A percentile compares a stretch with the other conserved stretches of the same genome.
Evolutionary conservation across 2,113 vertebrate genomes (phyloP).

Genomic region (Scalopus aquaticus): DNA sequence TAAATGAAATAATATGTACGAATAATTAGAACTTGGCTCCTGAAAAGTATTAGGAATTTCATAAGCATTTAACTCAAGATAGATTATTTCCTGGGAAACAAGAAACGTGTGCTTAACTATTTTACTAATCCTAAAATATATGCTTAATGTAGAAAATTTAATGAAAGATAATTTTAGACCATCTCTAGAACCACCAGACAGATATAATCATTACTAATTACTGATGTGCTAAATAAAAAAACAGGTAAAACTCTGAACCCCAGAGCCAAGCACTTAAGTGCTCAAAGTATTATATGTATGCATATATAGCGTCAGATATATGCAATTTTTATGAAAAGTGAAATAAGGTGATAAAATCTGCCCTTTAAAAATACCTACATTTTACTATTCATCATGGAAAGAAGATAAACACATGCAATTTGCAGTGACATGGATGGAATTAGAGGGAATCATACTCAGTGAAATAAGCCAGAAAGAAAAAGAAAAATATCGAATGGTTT

Average conservation of each 20-base stretch:
- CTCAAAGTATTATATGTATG: not conserved
- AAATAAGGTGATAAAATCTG: not conserved
- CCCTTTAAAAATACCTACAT: conserved; percentile 23
- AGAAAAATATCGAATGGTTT: too few species aligned
- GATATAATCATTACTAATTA: conserved; percentile 11
- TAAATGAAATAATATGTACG: conserved; percentile 11
- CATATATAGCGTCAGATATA: not conserved
- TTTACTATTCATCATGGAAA: too few species aligned
- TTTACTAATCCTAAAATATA: conserved; percentile 19
- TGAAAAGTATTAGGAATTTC: conserved; percentile 44
- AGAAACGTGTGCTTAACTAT: not conserved
- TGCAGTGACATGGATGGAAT: too few species aligned
- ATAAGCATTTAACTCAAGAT: conserved; percentile 27
- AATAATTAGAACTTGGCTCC: conserved; percentile 54
- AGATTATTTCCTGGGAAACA: conserved; percentile 38
- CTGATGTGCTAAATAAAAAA: not conserved
- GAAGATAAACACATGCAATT: too few species aligned
- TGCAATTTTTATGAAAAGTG: not conserved
- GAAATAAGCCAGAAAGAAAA: too few species aligned
- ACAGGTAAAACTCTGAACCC: not conserved
- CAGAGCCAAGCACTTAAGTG: not conserved
- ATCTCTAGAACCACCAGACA: not conserved
- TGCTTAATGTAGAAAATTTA: not conserved
- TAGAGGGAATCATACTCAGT: too few species aligned
- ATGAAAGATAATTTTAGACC: not conserved